Conservation (phyloP, 2,888 invertebrate species). For the Heliconius erato region DNA sequence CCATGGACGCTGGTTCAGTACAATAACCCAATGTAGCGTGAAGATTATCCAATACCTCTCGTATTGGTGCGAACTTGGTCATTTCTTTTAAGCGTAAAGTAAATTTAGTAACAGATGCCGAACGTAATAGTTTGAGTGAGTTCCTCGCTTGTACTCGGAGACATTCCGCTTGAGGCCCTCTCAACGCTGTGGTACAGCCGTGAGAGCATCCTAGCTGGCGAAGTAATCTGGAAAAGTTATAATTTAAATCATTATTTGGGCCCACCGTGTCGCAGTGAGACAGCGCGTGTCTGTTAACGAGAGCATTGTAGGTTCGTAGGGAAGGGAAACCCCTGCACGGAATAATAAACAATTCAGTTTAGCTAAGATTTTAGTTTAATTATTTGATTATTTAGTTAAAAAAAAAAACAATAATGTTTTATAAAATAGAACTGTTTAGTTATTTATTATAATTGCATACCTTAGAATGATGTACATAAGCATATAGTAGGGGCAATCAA, state of each 20-base stretch:
- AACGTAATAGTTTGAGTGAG: conserved; percentile 90
- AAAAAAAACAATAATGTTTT: no score
- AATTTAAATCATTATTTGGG: not conserved
- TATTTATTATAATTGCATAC: conserved; percentile 61
- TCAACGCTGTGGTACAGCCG: conserved; percentile 94
- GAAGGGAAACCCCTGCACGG: no score
- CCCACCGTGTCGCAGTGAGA: no score
- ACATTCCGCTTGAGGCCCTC: conserved; percentile 96
- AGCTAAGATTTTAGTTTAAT: no score
- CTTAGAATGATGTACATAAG: conserved; percentile 90
- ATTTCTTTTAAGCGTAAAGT: conserved; percentile 88
- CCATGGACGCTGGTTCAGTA: conserved; percentile 93
- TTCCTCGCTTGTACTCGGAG: conserved; percentile 92
- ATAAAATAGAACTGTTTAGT: no score
- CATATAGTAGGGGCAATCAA: conserved; percentile 88
- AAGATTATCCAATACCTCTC: conserved; percentile 96
- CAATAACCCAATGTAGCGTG: conserved; percentile 99
- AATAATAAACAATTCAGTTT: no score
- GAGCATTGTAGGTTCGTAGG: no score
- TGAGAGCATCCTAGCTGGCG: conserved; percentile 96
- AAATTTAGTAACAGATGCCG: conserved; percentile 83
- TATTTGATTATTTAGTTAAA: no score
- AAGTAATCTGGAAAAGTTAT: conserved; percentile 87
- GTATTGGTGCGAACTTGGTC: conserved; percentile 91
- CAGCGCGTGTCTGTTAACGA: no score